Percentiles rank a stretch among this genome's conserved stretches.
phyloP scores from a whole-genome alignment of 2,113 vertebrate species.

The Hydropotes inermis region DNA sequence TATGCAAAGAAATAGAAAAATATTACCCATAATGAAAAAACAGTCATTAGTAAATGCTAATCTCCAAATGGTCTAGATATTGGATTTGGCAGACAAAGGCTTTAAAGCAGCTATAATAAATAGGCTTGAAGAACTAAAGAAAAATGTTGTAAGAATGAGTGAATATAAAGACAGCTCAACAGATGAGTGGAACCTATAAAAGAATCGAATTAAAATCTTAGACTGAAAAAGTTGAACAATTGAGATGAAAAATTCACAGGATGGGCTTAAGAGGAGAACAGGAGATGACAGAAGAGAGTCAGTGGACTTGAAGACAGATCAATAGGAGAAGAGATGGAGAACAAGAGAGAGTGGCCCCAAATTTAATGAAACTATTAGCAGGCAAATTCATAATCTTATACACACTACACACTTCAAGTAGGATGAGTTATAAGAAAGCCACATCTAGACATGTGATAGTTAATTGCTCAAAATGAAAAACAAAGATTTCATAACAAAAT shows the following conservation, averaged over 20 bases:
- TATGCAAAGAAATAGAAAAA: neutral
- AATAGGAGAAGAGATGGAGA: neutral
- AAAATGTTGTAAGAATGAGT: neutral
- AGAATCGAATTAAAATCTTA: constrained; percentile 17
- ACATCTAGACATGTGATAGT: neutral
- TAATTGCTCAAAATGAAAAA: neutral
- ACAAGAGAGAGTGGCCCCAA: neutral
- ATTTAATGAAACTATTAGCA: neutral
- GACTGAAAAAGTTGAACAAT: neutral
- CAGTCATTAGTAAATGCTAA: neutral
- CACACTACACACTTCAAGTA: neutral
- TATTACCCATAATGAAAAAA: neutral
- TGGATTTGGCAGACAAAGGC: neutral
- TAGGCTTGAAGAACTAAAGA: neutral
- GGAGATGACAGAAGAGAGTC: neutral
- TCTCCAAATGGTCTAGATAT: neutral
- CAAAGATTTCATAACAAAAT: neutral
- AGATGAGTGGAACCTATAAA: constrained; percentile 2
- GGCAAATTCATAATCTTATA: neutral
- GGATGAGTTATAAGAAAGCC: neutral
- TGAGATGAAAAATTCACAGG: neutral
- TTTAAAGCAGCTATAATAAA: neutral
- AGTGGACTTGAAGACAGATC: neutral
- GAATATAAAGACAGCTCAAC: neutral
- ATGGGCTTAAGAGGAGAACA: neutral